Evolutionary conservation across 64 coral and sea anemone species (phyloP).

Genomic region (Montipora efflorescens): DNA sequence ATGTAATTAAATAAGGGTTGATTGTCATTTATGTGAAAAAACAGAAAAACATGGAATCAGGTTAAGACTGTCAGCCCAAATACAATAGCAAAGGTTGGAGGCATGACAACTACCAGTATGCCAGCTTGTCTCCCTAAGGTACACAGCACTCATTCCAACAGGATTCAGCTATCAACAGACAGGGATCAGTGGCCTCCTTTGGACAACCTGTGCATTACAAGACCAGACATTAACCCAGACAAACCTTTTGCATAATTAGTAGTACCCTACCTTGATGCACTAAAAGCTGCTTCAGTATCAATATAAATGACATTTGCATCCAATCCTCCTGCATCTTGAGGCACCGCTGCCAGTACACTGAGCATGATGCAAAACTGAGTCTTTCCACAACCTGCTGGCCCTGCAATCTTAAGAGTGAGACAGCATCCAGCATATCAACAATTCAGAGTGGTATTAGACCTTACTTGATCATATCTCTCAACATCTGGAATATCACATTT

Average conservation of each 20-base stretch:
- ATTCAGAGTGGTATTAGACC: not conserved
- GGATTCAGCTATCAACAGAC: too few species aligned
- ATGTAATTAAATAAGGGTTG: not conserved
- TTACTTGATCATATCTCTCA: not conserved
- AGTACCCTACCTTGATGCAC: slow-evolving; percentile 80
- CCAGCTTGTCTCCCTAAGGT: too few species aligned
- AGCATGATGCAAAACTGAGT: slow-evolving; percentile 98
- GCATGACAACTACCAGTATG: too few species aligned
- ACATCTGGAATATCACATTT: too few species aligned
- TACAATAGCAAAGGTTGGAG: too few species aligned
- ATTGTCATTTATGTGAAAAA: too few species aligned
- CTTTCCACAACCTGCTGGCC: slow-evolving; percentile 93
- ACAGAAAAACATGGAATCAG: too few species aligned
- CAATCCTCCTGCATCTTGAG: slow-evolving; percentile 66
- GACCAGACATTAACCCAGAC: not conserved
- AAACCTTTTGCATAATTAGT: too few species aligned
- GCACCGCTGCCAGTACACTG: slow-evolving; percentile 81
- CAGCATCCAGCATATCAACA: not conserved
- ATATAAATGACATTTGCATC: slow-evolving; percentile 91
- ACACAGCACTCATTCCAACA: too few species aligned
- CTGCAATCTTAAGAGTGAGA: slow-evolving; percentile 66
- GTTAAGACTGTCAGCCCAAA: too few species aligned
- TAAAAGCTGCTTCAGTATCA: slow-evolving; percentile 94
- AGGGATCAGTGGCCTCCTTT: too few species aligned
- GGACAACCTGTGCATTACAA: not conserved